Base-by-base conservation (phyloP, 2,888 invertebrate genomes). In the Cephalotes varians region DNA sequence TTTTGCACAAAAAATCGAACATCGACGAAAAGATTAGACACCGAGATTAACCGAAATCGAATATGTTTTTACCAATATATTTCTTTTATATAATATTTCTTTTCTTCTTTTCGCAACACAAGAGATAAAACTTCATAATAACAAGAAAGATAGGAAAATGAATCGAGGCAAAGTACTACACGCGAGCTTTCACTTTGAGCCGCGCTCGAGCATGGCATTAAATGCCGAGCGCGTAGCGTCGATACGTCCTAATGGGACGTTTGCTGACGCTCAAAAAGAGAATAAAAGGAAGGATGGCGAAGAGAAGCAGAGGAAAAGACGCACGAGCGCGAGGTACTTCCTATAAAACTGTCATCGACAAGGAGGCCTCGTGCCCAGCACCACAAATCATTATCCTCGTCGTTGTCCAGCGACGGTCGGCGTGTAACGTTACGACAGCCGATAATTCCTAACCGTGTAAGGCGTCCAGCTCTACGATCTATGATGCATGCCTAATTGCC, bases 401-500 rank as follows among this genome's bases (percentile, higher is more conserved):
- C 40, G 49, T 56, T n/a, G 40, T 54, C 54, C 67, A n/a, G 21
- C 37, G 76, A 54, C 67, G 58, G 25, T 47, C 74, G 84, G 60
- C 80, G 80, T 87, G 81, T 82, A 86, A 72, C 85, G 85, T 90
- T 90, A 85, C 87, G 87, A 86, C 85, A 88, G 83, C 82, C 83
- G 83, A 91, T 89, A 87, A 90, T 87, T 90, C 86, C 85, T 86
- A 84, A 31, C 90, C 92, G 90, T 91, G 88, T 91, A 91, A 84
- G 90, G 91, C 79, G 89, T 91, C 88, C 87, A 77, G 86, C 85
- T 89, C 85, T 82, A 82, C 86, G 69, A 83, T 86, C 90, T 90
- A 92, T 91, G 92, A 91, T 91, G 92, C 93, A 92, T 92, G 88
- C 89, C 92, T 92, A 92, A 93, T 92, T 90, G 90, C 89, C 84